phyloP scores from a whole-genome alignment of 2,797 vertebrate species.

The Etheostoma perlongum region DNA sequence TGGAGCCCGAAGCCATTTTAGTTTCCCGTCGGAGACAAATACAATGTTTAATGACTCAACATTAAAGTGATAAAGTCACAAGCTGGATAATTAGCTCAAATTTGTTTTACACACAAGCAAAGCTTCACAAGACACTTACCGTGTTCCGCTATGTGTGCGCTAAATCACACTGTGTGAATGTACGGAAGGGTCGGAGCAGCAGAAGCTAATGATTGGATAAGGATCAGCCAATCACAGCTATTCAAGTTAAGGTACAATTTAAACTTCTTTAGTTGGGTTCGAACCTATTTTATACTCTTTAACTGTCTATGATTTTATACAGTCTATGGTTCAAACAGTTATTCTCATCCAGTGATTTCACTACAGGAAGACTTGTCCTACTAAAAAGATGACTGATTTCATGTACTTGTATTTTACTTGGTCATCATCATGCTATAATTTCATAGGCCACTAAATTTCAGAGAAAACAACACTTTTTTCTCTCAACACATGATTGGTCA shows the following conservation, averaged over 20 bases:
- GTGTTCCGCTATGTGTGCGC: slow-evolving; percentile 72
- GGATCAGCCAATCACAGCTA: slow-evolving; percentile 66
- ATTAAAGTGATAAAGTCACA: not conserved
- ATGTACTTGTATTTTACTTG: no score
- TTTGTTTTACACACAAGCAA: slow-evolving; percentile 5
- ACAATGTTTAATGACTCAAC: not conserved
- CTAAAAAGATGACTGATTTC: no score
- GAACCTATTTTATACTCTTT: no score
- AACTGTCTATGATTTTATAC: no score
- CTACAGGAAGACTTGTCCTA: no score
- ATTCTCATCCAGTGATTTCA: no score
- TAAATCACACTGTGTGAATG: slow-evolving; percentile 64
- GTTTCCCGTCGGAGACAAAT: not conserved
- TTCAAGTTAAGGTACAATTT: slow-evolving; percentile 34
- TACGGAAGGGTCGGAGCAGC: slow-evolving; percentile 52
- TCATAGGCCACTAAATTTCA: no score
- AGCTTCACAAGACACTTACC: slow-evolving; percentile 68
- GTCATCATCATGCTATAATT: no score
- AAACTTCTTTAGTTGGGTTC: not conserved
- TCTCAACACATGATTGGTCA: no score
- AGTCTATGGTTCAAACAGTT: no score
- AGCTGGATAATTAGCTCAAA: not conserved
- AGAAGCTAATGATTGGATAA: slow-evolving; percentile 64
- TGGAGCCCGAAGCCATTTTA: not conserved
- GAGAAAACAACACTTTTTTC: no score